These are phyloP conservation scores for Potamarius usumacintae DNA, from an alignment of 2,113 vertebrate species.

Conservation along the genomic window DNA sequence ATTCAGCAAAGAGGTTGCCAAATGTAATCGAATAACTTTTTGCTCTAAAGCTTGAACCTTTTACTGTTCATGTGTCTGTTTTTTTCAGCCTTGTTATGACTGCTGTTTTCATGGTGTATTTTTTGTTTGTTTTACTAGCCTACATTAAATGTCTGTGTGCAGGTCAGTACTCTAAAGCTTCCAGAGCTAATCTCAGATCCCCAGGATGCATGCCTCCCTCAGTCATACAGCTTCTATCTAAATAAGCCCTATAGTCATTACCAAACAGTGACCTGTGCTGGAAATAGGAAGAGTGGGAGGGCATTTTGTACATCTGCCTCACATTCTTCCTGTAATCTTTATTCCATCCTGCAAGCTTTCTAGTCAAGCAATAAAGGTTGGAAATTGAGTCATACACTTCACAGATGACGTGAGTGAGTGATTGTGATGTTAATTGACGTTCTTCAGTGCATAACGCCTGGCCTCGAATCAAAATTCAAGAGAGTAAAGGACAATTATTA, in stretches of 20 bases:
- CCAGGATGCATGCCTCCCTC: conserved; percentile 64
- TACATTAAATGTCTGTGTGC: conserved; percentile 99
- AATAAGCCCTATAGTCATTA: conserved; percentile 5
- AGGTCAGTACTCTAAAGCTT: conserved; percentile 92
- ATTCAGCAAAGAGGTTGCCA: background rate
- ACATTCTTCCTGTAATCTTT: background rate
- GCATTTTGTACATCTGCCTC: background rate
- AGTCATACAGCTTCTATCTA: conserved; percentile 54
- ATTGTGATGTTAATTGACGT: background rate
- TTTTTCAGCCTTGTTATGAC: conserved; percentile 63
- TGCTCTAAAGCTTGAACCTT: conserved; percentile 31
- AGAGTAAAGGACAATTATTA: background rate
- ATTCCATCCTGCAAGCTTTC: background rate
- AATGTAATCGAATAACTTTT: conserved; percentile 17
- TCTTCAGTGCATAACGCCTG: background rate
- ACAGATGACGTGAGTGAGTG: background rate
- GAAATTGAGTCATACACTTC: background rate
- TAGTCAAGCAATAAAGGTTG: background rate
- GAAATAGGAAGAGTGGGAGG: background rate
- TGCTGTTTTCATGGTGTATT: conserved; percentile 93
- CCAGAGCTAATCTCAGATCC: conserved; percentile 79
- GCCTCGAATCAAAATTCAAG: background rate
- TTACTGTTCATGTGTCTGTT: conserved; percentile 45
- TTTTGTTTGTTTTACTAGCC: conserved; percentile 97
- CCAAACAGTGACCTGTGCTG: background rate